Percentiles rank a stretch among this genome's conserved stretches.
Evolutionary conservation across 2,113 vertebrate species (phyloP).

Genomic region (Takifugu bimaculatus): DNA sequence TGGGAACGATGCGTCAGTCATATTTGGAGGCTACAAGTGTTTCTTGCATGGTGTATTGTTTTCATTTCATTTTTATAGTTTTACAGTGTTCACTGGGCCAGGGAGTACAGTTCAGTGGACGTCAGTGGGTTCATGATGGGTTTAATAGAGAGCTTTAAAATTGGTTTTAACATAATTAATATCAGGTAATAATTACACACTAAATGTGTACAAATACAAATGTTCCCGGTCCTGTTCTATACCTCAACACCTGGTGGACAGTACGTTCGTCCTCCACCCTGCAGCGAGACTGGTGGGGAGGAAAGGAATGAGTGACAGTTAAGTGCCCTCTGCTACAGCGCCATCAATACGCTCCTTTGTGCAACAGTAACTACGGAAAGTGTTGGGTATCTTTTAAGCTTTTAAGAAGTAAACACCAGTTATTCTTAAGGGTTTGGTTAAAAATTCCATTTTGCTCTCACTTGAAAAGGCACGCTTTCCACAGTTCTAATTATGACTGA

Average conservation of each 20-base stretch:
- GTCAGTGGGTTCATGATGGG: constrained; percentile 5
- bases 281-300: constrained; percentile 15
- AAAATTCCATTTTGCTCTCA: constrained; percentile 31
- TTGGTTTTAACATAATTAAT: constrained; percentile 17
- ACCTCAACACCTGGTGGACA: constrained; percentile 13
- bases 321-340: constrained; percentile 48
- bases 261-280: constrained; percentile 37
- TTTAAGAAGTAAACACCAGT: constrained; percentile 33
- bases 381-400: constrained; percentile 24
- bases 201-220: constrained; percentile 7
- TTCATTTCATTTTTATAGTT: background rate
- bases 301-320: constrained; percentile 40
- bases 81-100: constrained; percentile 16
- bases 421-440: constrained; percentile 23
- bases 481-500: constrained; percentile 22
- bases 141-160: constrained; percentile 24
- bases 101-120: constrained; percentile 8
- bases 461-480: constrained; percentile 39
- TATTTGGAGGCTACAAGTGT: background rate
- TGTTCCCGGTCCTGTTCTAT: constrained; percentile 12
- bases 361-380: constrained; percentile 37
- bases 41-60: background rate
- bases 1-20: no score
- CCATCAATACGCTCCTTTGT: constrained; percentile 33
- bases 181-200: constrained; percentile 11